Percentiles rank a stretch among this genome's conserved stretches.
Evolutionary conservation across 2,797 vertebrate genomes (phyloP).

Genomic region (Distichodus sexfasciatus): DNA sequence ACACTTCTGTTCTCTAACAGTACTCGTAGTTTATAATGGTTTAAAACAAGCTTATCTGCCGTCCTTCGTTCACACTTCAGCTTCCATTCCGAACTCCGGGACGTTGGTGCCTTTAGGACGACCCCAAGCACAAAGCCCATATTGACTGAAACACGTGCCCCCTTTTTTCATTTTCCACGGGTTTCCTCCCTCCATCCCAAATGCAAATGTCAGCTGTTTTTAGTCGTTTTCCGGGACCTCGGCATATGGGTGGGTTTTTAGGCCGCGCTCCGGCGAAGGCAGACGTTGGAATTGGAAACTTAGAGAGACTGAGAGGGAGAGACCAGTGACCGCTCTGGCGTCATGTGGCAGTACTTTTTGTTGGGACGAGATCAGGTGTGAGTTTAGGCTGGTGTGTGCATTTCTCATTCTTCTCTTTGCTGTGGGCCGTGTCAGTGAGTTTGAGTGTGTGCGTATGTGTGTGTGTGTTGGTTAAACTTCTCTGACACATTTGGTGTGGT

Average conservation of each 20-base stretch:
- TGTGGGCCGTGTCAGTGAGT: slow-evolving; percentile 28
- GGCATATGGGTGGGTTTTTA: slow-evolving; percentile 15
- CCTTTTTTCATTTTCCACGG: slow-evolving; percentile 8
- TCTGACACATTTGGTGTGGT: slow-evolving; percentile 22
- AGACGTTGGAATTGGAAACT: slow-evolving; percentile 33
- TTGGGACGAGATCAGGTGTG: too few relatives aligned
- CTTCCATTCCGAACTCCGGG: not conserved
- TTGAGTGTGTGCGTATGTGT: slow-evolving; percentile 16
- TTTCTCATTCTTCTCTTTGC: not conserved
- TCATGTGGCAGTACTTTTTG: too few relatives aligned
- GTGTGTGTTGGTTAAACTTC: too few relatives aligned
- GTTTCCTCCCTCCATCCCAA: not conserved
- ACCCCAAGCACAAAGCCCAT: slow-evolving; percentile 27
- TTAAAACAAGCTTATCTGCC: not conserved
- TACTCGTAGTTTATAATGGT: not conserved
- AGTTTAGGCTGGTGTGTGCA: not conserved
- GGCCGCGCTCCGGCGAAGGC: slow-evolving; percentile 31
- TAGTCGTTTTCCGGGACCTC: slow-evolving; percentile 31
- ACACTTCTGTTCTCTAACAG: not conserved
- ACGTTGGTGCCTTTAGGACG: not conserved
- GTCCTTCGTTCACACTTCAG: not conserved
- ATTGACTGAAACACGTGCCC: slow-evolving; percentile 28
- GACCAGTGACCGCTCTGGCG: too few relatives aligned
- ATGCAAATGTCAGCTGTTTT: slow-evolving; percentile 44
- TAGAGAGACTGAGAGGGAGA: too few relatives aligned